A percentile compares a stretch with the other conserved stretches of the same genome.
Evolutionary conservation across 2,888 invertebrate genomes (phyloP).

Genomic region (Lepas anatifera): DNA sequence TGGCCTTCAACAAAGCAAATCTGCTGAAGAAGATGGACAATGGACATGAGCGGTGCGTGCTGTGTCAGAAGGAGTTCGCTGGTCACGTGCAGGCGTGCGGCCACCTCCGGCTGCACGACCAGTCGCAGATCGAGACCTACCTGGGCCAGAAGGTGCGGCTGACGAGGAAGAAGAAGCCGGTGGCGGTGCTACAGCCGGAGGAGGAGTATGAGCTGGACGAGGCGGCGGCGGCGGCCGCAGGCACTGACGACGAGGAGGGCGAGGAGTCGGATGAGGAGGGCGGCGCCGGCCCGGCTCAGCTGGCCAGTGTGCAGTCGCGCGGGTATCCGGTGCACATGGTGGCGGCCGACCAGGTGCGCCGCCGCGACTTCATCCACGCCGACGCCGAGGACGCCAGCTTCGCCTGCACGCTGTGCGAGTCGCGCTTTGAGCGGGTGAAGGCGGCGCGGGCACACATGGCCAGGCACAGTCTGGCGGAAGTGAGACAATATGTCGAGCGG

Average conservation of each 20-base stretch:
- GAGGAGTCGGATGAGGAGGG: neutral
- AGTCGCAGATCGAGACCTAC: neutral
- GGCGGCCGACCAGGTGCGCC: neutral
- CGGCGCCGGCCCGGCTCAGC: neutral
- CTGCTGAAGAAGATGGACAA: neutral
- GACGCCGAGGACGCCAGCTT: neutral
- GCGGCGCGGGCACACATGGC: neutral
- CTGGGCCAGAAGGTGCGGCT: conserved; percentile 1
- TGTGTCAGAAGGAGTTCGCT: neutral
- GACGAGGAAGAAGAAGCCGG: neutral
- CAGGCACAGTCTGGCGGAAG: neutral
- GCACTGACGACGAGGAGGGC: neutral
- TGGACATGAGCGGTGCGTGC: neutral
- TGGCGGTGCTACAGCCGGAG: neutral
- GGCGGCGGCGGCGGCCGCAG: neutral
- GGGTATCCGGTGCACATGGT: neutral
- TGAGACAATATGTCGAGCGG: neutral
- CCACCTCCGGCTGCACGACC: neutral
- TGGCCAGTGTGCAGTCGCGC: neutral
- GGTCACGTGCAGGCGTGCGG: conserved; percentile 3
- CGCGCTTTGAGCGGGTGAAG: neutral
- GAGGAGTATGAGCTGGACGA: conserved; percentile 3
- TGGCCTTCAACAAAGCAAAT: neutral
- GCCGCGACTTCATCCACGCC: neutral
- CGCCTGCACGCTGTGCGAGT: neutral